Conservation (phyloP, 2,113 vertebrate genomes). For the Pristiophorus japonicus region DNA sequence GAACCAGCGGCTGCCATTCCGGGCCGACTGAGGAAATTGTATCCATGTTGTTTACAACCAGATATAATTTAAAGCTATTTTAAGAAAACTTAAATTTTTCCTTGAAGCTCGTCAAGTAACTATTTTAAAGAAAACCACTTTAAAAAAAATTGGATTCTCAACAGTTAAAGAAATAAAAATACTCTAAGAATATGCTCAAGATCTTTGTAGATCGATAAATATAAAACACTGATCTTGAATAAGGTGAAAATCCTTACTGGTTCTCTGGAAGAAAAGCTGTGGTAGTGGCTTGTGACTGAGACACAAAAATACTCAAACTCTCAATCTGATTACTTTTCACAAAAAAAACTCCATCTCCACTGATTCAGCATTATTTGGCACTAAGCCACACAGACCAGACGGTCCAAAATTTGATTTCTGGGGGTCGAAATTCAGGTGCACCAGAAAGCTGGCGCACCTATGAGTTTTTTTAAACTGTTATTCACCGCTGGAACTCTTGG, state of each 20-base stretch:
- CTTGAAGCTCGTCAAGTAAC: background rate
- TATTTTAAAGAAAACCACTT: background rate
- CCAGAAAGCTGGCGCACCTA: too few species aligned
- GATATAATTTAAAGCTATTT: background rate
- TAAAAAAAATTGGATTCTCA: background rate
- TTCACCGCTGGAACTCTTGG: too few species aligned
- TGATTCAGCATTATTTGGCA: too few species aligned
- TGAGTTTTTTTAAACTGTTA: too few species aligned
- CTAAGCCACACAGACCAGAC: too few species aligned
- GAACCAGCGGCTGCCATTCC: too few species aligned
- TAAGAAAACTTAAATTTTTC: background rate
- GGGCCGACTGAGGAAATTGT: too few species aligned
- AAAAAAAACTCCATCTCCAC: too few species aligned
- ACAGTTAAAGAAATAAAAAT: background rate
- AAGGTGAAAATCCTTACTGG: too few species aligned
- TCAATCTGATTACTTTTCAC: background rate
- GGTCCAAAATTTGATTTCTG: too few species aligned
- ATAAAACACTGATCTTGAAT: background rate
- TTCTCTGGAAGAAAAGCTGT: background rate
- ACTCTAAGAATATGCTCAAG: background rate
- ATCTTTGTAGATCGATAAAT: background rate
- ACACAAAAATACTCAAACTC: background rate
- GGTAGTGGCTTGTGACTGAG: background rate
- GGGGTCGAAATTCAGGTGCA: too few species aligned
- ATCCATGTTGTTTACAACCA: background rate